Conservation (phyloP, 1,140 invertebrate species). For the Nephila pilipes region DNA sequence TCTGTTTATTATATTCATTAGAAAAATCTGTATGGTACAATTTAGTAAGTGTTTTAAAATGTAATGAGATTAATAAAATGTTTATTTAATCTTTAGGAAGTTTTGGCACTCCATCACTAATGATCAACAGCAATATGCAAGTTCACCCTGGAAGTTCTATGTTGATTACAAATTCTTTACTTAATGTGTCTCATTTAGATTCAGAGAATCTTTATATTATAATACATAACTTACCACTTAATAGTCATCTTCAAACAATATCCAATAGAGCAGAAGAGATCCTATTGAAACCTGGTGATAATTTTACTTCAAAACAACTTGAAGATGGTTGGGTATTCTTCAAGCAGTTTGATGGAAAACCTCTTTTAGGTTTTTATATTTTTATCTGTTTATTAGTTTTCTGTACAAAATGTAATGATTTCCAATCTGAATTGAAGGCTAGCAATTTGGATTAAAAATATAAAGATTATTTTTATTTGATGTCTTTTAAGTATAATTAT, state of each 20-base stretch:
- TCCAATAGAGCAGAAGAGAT: slow-evolving; percentile 27
- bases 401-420: neutral
- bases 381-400: neutral
- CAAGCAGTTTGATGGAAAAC: slow-evolving; percentile 37
- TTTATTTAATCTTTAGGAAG: slow-evolving; percentile 25
- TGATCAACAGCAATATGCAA: neutral
- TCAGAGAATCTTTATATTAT: slow-evolving; percentile 41
- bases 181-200: slow-evolving; percentile 37
- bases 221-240: neutral
- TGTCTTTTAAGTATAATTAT: too few relatives aligned
- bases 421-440: too few relatives aligned
- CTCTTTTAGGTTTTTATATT: slow-evolving; percentile 46
- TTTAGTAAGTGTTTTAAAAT: neutral
- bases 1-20: too few relatives aligned
- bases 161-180: slow-evolving; percentile 27
- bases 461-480: neutral
- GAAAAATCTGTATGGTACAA: neutral
- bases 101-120: slow-evolving; percentile 7
- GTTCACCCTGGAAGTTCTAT: slow-evolving; percentile 36
- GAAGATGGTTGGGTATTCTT: slow-evolving; percentile 62
- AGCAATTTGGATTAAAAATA: too few relatives aligned
- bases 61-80: neutral
- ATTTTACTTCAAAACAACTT: slow-evolving; percentile 56
- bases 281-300: slow-evolving; percentile 31
- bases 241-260: slow-evolving; percentile 37